Percentiles rank a stretch among this genome's conserved stretches.
phyloP scores from a whole-genome alignment of 2,888 invertebrate species.

The Phyllotreta cruciferae region DNA sequence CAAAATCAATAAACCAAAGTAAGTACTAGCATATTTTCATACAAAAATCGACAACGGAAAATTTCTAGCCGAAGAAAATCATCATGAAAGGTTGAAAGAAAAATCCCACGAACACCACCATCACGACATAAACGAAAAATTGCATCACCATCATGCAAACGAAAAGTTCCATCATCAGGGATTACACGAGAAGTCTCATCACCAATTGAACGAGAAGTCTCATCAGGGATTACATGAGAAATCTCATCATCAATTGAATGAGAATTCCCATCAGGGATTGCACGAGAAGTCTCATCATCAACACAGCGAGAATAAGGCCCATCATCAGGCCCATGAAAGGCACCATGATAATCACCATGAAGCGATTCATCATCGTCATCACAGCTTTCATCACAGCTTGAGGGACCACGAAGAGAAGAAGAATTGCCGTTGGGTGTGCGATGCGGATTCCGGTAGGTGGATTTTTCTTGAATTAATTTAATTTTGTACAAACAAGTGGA shows the following conservation, averaged over 20 bases:
- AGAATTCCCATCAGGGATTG: not conserved
- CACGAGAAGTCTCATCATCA: not conserved
- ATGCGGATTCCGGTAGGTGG: too few species aligned
- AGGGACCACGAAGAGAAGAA: too few species aligned
- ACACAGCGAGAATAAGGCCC: not conserved
- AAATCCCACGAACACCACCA: not conserved
- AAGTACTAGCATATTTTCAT: too few species aligned
- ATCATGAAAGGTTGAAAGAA: not conserved
- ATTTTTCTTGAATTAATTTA: too few species aligned
- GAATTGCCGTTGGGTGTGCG: too few species aligned
- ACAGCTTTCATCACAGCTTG: too few species aligned
- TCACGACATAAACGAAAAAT: conserved; percentile 1
- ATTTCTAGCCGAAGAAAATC: not conserved
- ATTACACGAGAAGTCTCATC: not conserved
- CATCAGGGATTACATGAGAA: not conserved
- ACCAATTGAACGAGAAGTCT: not conserved
- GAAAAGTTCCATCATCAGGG: not conserved
- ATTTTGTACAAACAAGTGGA: too few species aligned
- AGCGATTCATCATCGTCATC: too few species aligned
- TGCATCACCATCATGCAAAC: not conserved
- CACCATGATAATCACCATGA: too few species aligned
- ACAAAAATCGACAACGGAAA: too few species aligned
- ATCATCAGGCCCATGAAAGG: not conserved
- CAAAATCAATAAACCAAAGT: too few species aligned
- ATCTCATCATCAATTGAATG: not conserved